A percentile compares a stretch with the other conserved stretches of the same genome.
phyloP scores from a whole-genome alignment of 92 coral and sea anemone species.

The Ricordea florida region DNA sequence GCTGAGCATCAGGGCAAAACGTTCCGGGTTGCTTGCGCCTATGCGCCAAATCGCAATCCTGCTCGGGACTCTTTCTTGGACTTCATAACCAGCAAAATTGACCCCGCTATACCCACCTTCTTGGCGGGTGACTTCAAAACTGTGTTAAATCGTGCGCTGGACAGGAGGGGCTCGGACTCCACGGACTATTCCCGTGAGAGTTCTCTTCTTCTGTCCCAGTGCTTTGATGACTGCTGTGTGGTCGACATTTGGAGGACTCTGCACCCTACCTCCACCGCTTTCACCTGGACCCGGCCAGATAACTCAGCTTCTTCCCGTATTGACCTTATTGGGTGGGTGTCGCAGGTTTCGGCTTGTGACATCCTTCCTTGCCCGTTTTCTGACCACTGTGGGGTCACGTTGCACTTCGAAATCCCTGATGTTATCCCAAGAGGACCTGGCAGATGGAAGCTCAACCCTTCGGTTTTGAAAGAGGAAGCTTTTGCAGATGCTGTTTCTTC shows the following conservation, averaged over 20 bases:
- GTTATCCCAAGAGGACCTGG: neutral
- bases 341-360: too few relatives aligned
- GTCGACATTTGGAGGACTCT: conserved; percentile 44
- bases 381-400: neutral
- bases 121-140: conserved; percentile 26
- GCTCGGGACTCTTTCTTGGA: neutral
- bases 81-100: neutral
- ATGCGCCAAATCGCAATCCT: conserved; percentile 48
- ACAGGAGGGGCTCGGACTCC: neutral
- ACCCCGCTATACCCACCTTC: conserved; percentile 12
- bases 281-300: neutral
- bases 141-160: neutral
- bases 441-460: conserved; percentile 11
- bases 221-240: neutral
- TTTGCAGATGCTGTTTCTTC: neutral
- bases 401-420: neutral
- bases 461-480: neutral
- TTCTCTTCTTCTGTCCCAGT: neutral
- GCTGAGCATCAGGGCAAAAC: neutral
- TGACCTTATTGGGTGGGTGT: too few relatives aligned
- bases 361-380: too few relatives aligned
- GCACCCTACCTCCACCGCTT: neutral
- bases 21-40: neutral
- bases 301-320: too few relatives aligned
- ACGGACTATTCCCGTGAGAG: neutral